phyloP scores from a whole-genome alignment of 2,797 vertebrate genomes.

The Tolypeutes matacus region DNA sequence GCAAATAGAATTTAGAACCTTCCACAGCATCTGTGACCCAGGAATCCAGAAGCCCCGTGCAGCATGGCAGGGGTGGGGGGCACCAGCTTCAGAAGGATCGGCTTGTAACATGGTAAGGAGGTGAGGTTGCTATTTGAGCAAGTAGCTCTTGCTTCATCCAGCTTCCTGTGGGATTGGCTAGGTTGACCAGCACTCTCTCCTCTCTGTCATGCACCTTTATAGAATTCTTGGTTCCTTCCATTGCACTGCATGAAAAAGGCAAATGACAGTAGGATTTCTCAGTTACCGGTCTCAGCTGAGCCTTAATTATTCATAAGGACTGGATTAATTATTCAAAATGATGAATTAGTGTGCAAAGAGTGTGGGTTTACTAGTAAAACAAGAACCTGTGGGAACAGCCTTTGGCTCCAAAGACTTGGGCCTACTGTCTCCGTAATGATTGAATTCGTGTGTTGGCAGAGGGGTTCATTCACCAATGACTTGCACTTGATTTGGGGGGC shows the following conservation, averaged over 20 bases:
- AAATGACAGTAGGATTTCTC: background rate
- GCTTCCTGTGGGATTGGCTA: background rate
- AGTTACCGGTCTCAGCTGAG: background rate
- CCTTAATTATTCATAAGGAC: constrained; percentile 24
- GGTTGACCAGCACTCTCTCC: background rate
- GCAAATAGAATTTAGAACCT: background rate
- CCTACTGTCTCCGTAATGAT: background rate
- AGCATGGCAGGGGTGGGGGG: background rate
- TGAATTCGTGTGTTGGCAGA: background rate
- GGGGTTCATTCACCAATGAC: background rate
- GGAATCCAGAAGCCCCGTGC: background rate
- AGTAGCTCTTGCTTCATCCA: background rate
- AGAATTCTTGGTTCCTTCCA: background rate
- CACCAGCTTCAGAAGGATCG: background rate
- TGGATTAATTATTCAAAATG: constrained; percentile 63
- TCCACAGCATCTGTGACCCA: background rate
- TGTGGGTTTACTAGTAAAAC: background rate
- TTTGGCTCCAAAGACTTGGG: background rate
- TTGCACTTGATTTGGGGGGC: background rate
- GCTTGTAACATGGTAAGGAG: background rate
- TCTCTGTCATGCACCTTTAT: background rate
- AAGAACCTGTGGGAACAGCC: background rate
- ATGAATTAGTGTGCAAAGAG: background rate
- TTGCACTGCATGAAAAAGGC: background rate
- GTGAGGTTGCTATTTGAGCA: background rate